Base-by-base conservation (phyloP, 2,888 invertebrate genomes). In the Parascotia fuliginaria region DNA sequence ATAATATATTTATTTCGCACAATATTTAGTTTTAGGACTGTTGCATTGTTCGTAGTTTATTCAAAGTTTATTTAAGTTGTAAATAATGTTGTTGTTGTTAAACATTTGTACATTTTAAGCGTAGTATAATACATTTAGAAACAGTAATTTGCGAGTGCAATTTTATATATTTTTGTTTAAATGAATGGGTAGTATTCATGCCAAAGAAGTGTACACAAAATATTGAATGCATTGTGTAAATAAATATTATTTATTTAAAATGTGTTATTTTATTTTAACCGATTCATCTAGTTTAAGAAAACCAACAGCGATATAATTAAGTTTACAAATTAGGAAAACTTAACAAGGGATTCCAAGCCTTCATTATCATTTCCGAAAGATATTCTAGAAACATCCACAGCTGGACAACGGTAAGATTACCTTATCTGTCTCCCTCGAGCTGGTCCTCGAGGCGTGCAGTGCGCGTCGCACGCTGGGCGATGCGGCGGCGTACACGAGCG, bases 401-500 rank as follows among this genome's bases (percentile, higher is more conserved):
- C n/a, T n/a, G n/a, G n/a, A n/a, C n/a, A n/a, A n/a, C n/a, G n/a
- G n/a, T n/a, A n/a, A n/a, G n/a, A n/a, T n/a, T n/a, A n/a, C 74
- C 12, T 79, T 60, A 0, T 81, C 83, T 0, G 66, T 65, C 27
- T 67, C 67, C n/a, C 71, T 65, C 0, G 73, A 68, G 22, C 72
- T 71, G 0, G 70, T 71, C 12, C 82, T 55, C 0, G 85, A 77
- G 6, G 75, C 70, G 1, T 76, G 81, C 39, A 88, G 63, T n/a
- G 83, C 89, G 0, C 71, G 71, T 0, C 87, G 75, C 34, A 89
- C 85, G 52, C 82, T 84, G 24, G 87, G 87, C 13, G 87, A 86
- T 73, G 74, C 94, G 68, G 83, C 93, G 69, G 94, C 95, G 81
- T 95, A 95, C 55, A 95, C 95, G 38, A 95, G 87, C 0, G 95